These are phyloP conservation scores for Eustalomyia histrio DNA, from an alignment of 2,888 invertebrate species.

Conservation along the genomic window DNA sequence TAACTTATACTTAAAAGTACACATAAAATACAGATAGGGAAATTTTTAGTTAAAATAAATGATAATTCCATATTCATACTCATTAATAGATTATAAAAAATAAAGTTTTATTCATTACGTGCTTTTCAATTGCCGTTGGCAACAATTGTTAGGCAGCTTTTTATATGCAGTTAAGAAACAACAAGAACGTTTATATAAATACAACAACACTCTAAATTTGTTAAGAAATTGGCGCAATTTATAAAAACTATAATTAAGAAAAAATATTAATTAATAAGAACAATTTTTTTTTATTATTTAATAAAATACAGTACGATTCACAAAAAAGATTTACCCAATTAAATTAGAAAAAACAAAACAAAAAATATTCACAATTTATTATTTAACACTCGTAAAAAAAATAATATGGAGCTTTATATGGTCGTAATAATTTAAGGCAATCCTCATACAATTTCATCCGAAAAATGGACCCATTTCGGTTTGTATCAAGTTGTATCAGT, in stretches of 20 bases:
- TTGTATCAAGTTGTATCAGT: too few species aligned
- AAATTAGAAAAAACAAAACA: too few species aligned
- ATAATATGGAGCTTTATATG: too few species aligned
- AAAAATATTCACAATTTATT: too few species aligned
- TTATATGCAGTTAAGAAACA: conserved; percentile 30
- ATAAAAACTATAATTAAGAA: conserved; percentile 32
- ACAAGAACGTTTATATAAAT: conserved; percentile 40
- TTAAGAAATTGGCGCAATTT: not conserved
- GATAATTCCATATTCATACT: conserved; percentile 1
- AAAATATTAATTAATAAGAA: conserved; percentile 21
- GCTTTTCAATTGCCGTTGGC: conserved; percentile 67
- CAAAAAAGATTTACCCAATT: too few species aligned
- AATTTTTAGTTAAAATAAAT: not conserved
- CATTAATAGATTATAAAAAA: conserved; percentile 13
- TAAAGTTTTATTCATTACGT: conserved; percentile 64
- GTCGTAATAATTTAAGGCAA: too few species aligned
- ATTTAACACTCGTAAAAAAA: too few species aligned
- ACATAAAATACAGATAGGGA: not conserved
- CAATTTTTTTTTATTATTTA: too few species aligned
- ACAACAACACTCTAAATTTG: conserved; percentile 36
- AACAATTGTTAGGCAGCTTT: conserved; percentile 67
- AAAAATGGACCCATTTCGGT: too few species aligned
- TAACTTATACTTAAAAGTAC: not conserved
- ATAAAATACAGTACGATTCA: too few species aligned
- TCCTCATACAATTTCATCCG: too few species aligned